These are phyloP conservation scores for Albula glossodonta DNA, from an alignment of 2,113 vertebrate genomes.

Conservation along the genomic window DNA sequence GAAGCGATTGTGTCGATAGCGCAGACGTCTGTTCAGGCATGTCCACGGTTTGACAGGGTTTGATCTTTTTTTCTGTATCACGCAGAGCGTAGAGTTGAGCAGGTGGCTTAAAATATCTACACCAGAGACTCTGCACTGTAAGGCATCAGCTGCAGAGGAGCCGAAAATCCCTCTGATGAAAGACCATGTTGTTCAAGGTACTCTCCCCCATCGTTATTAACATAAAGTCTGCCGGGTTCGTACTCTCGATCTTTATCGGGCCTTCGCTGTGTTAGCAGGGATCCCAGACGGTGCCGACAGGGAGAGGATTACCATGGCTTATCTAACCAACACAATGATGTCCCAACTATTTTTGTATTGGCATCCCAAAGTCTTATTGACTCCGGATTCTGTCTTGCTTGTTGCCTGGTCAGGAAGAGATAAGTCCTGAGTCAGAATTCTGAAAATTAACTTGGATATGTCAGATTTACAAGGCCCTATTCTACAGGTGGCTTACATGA, in stretches of 20 bases:
- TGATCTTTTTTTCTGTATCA: background rate
- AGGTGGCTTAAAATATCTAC: background rate
- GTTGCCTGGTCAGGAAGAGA: background rate
- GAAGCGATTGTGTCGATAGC: background rate
- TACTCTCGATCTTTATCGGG: background rate
- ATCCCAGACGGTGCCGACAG: background rate
- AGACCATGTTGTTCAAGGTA: background rate
- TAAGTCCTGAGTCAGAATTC: background rate
- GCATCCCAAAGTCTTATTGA: background rate
- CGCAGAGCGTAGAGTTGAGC: background rate
- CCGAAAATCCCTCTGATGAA: background rate
- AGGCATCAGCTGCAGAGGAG: background rate
- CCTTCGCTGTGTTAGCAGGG: background rate
- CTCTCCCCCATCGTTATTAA: background rate
- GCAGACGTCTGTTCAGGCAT: background rate
- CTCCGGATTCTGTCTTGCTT: background rate
- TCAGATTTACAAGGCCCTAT: too few species aligned
- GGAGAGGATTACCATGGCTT: constrained; percentile 14
- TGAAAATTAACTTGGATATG: background rate
- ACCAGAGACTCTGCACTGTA: background rate
- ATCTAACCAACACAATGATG: constrained; percentile 20
- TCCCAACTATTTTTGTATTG: background rate
- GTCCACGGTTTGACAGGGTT: background rate
- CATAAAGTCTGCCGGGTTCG: background rate
- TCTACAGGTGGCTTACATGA: background rate